phyloP scores from a whole-genome alignment of 2,888 invertebrate species.

The Microctonus brassicae region DNA sequence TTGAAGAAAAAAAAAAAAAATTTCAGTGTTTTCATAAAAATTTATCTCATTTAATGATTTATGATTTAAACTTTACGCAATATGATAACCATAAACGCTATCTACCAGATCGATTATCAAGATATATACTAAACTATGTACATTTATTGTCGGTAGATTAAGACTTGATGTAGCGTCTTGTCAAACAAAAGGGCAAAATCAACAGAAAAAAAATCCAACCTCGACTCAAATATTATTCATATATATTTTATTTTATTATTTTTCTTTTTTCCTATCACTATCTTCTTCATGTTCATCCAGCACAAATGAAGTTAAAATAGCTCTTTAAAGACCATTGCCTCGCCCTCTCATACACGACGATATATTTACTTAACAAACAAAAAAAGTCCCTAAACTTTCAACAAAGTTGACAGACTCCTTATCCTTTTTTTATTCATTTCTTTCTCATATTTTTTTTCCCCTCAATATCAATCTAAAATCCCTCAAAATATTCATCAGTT shows the following conservation, averaged over 20 bases:
- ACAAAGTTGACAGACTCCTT: constrained; percentile 35
- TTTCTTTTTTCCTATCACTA: neutral
- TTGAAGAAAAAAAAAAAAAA: neutral
- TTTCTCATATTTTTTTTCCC: too few relatives aligned
- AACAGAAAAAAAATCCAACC: constrained; percentile 18
- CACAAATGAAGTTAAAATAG: constrained; percentile 44
- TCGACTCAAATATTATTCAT: constrained; percentile 4
- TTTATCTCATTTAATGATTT: constrained; percentile 1
- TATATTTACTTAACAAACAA: constrained; percentile 41
- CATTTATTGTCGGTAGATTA: constrained; percentile 22
- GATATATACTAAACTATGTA: neutral
- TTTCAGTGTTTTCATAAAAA: neutral
- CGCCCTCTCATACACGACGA: neutral
- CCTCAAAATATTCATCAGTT: neutral
- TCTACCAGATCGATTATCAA: constrained; percentile 24
- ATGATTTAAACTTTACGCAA: neutral
- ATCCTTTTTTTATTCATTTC: constrained; percentile 5
- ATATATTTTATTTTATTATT: neutral
- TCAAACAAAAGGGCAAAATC: constrained; percentile 33
- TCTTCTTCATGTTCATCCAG: neutral
- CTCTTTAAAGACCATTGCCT: constrained; percentile 15
- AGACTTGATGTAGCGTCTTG: neutral
- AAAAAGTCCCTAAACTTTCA: constrained; percentile 41
- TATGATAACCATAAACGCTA: constrained; percentile 3
- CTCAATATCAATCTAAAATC: too few relatives aligned